These are phyloP conservation scores for Thalassaphorura encarpata DNA, from an alignment of 1,140 invertebrate species.

Conservation along the genomic window DNA sequence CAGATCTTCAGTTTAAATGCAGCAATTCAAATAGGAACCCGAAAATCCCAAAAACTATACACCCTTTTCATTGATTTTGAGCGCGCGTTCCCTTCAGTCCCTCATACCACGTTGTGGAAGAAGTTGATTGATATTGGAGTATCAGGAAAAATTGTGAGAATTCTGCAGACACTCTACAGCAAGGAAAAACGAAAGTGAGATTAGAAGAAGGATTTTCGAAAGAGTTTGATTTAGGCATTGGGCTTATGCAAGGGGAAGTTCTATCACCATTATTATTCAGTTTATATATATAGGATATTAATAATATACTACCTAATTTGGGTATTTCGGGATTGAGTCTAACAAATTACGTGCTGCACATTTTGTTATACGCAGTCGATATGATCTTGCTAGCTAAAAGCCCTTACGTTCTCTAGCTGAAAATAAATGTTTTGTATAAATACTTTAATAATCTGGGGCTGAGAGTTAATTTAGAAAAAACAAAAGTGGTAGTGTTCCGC, in stretches of 20 bases:
- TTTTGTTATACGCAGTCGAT: neutral
- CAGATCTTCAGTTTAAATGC: constrained; percentile 23
- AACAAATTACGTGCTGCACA: neutral
- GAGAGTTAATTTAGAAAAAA: neutral
- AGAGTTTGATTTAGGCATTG: neutral
- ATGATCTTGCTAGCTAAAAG: neutral
- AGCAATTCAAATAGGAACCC: neutral
- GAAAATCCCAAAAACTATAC: constrained; percentile 15
- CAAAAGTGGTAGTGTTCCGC: neutral
- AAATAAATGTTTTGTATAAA: no score
- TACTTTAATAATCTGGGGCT: neutral
- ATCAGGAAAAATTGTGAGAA: no score
- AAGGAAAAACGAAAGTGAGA: no score
- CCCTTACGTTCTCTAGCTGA: neutral
- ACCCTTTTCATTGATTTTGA: constrained; percentile 32
- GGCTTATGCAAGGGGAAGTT: neutral
- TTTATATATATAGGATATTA: neutral
- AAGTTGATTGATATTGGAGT: no score
- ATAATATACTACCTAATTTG: neutral
- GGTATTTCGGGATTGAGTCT: neutral
- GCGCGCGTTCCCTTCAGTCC: no score
- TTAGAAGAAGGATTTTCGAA: no score
- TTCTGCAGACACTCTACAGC: no score
- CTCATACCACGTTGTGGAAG: no score
- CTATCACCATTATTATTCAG: constrained; percentile 1